phyloP scores from a whole-genome alignment of 2,888 invertebrate genomes.

The Meiosimyza platycephala region DNA sequence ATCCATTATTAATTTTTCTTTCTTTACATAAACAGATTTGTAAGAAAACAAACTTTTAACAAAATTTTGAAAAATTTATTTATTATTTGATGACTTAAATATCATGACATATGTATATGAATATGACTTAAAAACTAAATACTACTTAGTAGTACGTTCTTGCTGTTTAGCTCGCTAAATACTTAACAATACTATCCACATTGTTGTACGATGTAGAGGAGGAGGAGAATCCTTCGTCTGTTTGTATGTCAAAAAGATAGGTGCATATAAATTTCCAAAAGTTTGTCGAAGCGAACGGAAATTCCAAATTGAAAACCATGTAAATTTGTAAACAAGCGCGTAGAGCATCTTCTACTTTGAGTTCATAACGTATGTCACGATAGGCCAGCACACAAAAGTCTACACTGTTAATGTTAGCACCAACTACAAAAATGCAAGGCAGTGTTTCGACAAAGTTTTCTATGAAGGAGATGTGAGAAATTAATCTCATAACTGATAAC shows the following conservation, averaged over 20 bases:
- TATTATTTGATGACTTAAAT: too few species aligned
- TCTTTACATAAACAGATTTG: not conserved
- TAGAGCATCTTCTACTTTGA: slow-evolving; percentile 32
- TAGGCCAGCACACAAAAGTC: slow-evolving; percentile 31
- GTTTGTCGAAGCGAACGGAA: slow-evolving; percentile 32
- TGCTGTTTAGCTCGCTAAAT: slow-evolving; percentile 20
- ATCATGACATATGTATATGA: too few species aligned
- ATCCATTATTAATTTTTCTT: too few species aligned
- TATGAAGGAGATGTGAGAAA: slow-evolving; percentile 21
- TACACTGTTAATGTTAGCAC: slow-evolving; percentile 24
- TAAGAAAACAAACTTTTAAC: too few species aligned
- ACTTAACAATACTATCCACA: slow-evolving; percentile 36
- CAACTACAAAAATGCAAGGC: slow-evolving; percentile 38
- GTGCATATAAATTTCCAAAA: slow-evolving; percentile 39
- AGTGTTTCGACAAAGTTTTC: slow-evolving; percentile 10
- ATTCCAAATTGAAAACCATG: slow-evolving; percentile 30
- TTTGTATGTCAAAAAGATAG: slow-evolving; percentile 34
- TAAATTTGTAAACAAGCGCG: slow-evolving; percentile 34
- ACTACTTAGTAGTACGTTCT: not conserved
- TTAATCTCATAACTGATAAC: slow-evolving; percentile 24
- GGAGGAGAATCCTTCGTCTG: not conserved
- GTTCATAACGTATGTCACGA: slow-evolving; percentile 32
- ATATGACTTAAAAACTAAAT: too few species aligned
- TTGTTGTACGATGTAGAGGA: slow-evolving; percentile 20
- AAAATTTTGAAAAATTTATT: too few species aligned